Evolutionary conservation across 1,140 invertebrate genomes (phyloP).

Genomic region (Zaprionus capensis): DNA sequence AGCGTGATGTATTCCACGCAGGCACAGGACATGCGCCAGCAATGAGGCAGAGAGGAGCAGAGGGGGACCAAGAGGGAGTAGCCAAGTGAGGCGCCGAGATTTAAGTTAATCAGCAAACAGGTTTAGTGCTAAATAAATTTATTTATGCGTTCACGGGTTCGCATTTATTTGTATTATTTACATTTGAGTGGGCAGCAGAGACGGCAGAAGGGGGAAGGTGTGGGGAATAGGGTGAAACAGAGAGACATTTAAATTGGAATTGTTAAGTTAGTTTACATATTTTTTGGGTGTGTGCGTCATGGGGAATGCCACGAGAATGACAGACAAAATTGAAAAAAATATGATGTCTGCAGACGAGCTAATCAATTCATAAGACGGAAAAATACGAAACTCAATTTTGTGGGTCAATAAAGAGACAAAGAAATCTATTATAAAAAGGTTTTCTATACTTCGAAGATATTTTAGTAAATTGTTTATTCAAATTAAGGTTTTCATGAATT

Average conservation of each 20-base stretch:
- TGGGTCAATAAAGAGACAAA: neutral
- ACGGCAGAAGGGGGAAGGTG: neutral
- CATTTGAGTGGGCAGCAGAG: slow-evolving; percentile 3
- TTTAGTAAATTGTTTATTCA: neutral
- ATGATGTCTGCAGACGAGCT: neutral
- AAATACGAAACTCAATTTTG: neutral
- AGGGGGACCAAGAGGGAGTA: neutral
- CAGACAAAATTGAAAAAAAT: neutral
- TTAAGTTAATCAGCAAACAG: slow-evolving; percentile 82
- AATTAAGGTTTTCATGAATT: neutral
- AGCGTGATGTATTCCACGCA: slow-evolving; percentile 70
- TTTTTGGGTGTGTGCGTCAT: neutral
- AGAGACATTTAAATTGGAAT: neutral
- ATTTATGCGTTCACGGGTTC: slow-evolving; percentile 57
- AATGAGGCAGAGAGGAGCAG: neutral
- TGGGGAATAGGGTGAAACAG: neutral
- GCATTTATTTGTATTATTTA: slow-evolving; percentile 34
- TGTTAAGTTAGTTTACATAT: slow-evolving; percentile 1
- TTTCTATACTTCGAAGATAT: neutral
- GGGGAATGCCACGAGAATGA: neutral
- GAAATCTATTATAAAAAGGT: neutral
- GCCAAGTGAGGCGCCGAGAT: slow-evolving; percentile 50
- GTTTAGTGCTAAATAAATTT: slow-evolving; percentile 79
- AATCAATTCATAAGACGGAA: neutral
- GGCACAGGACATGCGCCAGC: slow-evolving; percentile 48